Percentiles rank a stretch among this genome's conserved stretches.
Conservation (phyloP, 2,113 vertebrate genomes). For the Hippocampus mohnikei region DNA sequence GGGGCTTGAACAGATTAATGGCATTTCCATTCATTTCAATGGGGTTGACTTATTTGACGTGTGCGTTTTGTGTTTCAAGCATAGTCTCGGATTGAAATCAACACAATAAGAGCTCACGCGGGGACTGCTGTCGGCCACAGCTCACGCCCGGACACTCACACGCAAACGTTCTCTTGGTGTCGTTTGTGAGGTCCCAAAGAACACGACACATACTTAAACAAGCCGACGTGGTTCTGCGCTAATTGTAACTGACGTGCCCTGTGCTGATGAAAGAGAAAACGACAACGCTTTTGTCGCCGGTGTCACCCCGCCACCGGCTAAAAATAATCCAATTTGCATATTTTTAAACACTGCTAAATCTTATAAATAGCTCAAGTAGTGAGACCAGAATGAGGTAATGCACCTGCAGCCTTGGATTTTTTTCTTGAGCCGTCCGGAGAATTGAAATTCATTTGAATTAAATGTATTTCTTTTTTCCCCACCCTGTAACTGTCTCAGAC, state of each 20-base stretch:
- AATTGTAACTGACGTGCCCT: constrained; percentile 42
- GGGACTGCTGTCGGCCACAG: too few species aligned
- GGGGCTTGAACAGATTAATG: too few species aligned
- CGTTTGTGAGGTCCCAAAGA: background rate
- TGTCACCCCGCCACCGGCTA: constrained; percentile 38
- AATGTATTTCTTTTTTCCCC: background rate
- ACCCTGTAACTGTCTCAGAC: constrained; percentile 29
- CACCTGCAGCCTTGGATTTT: constrained; percentile 44
- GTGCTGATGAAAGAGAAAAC: constrained; percentile 25
- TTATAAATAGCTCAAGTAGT: constrained; percentile 64
- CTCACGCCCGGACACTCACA: too few species aligned
- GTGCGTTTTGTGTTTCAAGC: too few species aligned
- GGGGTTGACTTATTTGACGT: too few species aligned
- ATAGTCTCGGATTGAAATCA: too few species aligned
- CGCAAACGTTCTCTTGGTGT: background rate
- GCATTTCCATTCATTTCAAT: too few species aligned
- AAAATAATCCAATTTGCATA: constrained; percentile 58
- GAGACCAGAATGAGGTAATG: constrained; percentile 30
- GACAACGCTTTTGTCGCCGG: constrained; percentile 26
- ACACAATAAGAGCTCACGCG: too few species aligned
- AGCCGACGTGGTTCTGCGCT: constrained; percentile 2
- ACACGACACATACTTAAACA: background rate
- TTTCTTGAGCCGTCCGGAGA: constrained; percentile 31
- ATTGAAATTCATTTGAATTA: constrained; percentile 25
- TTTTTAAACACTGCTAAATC: constrained; percentile 54